Conservation (phyloP, 2,797 vertebrate genomes). For the Paratrypauchen microcephalus region DNA sequence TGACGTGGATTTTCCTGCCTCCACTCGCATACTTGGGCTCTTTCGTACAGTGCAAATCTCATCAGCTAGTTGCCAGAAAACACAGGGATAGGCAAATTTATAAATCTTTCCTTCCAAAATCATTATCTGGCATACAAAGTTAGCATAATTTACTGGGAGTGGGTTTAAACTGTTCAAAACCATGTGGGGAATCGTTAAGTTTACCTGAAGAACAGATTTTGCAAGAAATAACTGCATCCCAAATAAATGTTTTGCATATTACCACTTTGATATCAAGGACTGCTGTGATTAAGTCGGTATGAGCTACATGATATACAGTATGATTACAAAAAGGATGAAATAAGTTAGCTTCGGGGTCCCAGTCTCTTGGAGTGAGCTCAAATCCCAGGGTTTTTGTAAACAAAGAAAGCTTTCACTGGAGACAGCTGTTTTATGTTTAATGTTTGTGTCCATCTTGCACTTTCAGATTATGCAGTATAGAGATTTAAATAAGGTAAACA, state of each 20-base stretch:
- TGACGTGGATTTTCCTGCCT: slow-evolving; percentile 14
- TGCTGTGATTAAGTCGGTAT: background rate
- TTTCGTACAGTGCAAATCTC: slow-evolving; percentile 9
- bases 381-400: background rate
- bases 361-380: background rate
- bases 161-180: background rate
- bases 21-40: slow-evolving; percentile 18
- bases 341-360: background rate
- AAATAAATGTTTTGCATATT: background rate
- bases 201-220: background rate
- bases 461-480: background rate
- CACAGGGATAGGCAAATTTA: slow-evolving; percentile 17
- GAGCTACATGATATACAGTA: background rate
- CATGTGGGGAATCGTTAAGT: background rate
- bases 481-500: background rate
- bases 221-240: background rate
- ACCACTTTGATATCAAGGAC: background rate
- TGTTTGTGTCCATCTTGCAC: background rate
- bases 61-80: slow-evolving; percentile 29
- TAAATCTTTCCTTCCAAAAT: slow-evolving; percentile 31
- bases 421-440: slow-evolving; percentile 1
- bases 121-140: slow-evolving; percentile 8
- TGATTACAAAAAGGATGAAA: background rate
- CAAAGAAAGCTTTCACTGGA: background rate
- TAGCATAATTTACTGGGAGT: background rate